A percentile compares a stretch with the other conserved stretches of the same genome.
phyloP scores from a whole-genome alignment of 1,140 invertebrate genomes.

The Frieseomelitta varia region DNA sequence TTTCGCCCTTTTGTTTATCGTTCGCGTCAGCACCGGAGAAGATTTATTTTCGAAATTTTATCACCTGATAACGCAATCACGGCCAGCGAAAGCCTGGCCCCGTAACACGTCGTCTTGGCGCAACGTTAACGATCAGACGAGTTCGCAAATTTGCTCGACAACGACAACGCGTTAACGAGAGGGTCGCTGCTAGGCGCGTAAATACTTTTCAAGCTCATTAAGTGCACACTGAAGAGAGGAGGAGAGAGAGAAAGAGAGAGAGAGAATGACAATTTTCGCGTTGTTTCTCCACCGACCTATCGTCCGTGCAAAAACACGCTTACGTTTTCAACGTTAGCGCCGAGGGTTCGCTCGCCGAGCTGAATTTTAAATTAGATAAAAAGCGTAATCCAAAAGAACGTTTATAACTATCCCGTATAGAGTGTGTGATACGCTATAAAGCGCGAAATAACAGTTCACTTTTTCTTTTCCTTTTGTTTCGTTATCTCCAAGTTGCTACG shows the following conservation, averaged over 20 bases:
- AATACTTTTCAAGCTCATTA: constrained; percentile 4
- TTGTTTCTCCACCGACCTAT: not conserved
- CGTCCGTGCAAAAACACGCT: constrained; percentile 6
- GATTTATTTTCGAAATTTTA: not conserved
- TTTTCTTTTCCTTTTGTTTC: not conserved
- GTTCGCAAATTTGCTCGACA: not conserved
- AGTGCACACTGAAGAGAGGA: not conserved
- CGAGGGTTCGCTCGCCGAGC: not conserved
- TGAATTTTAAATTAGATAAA: not conserved
- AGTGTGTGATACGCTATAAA: not conserved
- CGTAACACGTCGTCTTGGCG: not conserved
- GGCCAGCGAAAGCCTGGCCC: no score
- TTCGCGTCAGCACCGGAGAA: no score
- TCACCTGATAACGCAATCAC: not conserved
- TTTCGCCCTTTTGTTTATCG: not conserved
- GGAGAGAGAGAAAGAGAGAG: not conserved
- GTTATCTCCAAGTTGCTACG: not conserved
- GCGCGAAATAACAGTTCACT: not conserved
- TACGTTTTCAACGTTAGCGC: not conserved
- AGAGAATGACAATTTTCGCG: not conserved
- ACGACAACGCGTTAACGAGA: not conserved
- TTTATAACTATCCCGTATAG: not conserved
- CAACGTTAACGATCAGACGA: not conserved
- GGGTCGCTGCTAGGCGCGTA: not conserved
- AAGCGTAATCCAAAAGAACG: not conserved